These are phyloP conservation scores for Epizoanthus stellaris DNA, from an alignment of 92 coral and sea anemone species.

Conservation along the genomic window DNA sequence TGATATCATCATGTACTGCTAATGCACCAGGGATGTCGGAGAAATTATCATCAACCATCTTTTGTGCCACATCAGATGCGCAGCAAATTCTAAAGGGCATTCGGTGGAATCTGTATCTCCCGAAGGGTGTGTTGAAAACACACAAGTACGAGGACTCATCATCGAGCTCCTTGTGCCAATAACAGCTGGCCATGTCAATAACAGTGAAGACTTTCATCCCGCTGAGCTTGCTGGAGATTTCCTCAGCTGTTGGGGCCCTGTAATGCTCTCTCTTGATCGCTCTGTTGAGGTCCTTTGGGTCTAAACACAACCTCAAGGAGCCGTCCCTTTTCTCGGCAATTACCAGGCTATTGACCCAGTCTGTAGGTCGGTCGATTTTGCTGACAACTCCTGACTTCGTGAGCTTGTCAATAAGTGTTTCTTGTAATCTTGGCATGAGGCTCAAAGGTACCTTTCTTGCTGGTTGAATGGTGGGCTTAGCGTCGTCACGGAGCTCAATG, in stretches of 20 bases:
- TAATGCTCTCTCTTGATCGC: constrained; percentile 60
- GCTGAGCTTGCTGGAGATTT: constrained; percentile 53
- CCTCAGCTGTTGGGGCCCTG: constrained; percentile 58
- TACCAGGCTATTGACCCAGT: constrained; percentile 67
- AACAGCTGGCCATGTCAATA: constrained; percentile 55
- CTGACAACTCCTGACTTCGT: background rate
- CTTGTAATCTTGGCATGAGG: no score
- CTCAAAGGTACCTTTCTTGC: no score
- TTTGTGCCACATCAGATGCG: constrained; percentile 45
- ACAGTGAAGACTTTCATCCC: constrained; percentile 50
- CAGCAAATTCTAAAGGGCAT: constrained; percentile 48
- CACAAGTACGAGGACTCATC: constrained; percentile 42
- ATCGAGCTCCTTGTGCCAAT: constrained; percentile 63
- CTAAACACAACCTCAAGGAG: constrained; percentile 54
- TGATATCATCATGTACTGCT: constrained; percentile 49
- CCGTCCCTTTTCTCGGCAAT: constrained; percentile 57
- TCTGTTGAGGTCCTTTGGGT: constrained; percentile 58
- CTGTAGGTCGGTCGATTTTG: constrained; percentile 54
- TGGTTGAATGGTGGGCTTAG: no score
- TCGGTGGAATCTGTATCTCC: constrained; percentile 36
- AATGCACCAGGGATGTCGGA: constrained; percentile 37
- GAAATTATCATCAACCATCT: constrained; percentile 51
- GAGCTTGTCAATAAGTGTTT: no score
- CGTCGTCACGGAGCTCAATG: background rate
- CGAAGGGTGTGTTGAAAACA: constrained; percentile 17